Evolutionary conservation across 2,888 invertebrate species (phyloP).

Genomic region (Keiferia lycopersicella): DNA sequence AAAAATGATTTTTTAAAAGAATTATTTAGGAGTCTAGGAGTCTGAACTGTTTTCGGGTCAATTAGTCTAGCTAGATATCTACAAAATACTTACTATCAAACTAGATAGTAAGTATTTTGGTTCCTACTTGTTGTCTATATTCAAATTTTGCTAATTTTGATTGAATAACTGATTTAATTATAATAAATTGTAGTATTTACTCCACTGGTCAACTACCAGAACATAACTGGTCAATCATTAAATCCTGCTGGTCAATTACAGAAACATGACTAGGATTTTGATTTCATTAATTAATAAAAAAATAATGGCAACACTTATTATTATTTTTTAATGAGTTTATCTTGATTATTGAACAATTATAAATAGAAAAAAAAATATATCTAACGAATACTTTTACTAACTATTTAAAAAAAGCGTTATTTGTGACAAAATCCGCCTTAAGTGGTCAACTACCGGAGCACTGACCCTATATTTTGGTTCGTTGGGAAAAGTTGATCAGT

Average conservation of each 20-base stretch:
- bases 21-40: no score
- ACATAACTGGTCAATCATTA: conserved; percentile 2
- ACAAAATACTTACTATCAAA: no score
- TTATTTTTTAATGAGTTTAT: background rate
- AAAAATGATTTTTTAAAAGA: no score
- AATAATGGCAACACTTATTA: background rate
- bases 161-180: background rate
- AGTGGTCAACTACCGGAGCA: conserved; percentile 5
- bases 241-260: conserved; percentile 5
- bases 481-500: no score
- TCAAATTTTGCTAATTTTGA: background rate
- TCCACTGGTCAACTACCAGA: conserved; percentile 6
- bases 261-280: background rate
- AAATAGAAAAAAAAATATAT: background rate
- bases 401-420: background rate
- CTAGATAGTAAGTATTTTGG: no score
- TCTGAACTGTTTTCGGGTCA: no score
- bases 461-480: no score
- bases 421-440: conserved; percentile 10
- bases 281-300: conserved; percentile 10
- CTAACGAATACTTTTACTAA: background rate
- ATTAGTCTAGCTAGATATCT: no score
- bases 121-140: no score
- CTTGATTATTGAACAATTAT: background rate
- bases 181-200: conserved; percentile 6